phyloP scores from a whole-genome alignment of 2,797 vertebrate genomes.

The Emydoidea blandingii region DNA sequence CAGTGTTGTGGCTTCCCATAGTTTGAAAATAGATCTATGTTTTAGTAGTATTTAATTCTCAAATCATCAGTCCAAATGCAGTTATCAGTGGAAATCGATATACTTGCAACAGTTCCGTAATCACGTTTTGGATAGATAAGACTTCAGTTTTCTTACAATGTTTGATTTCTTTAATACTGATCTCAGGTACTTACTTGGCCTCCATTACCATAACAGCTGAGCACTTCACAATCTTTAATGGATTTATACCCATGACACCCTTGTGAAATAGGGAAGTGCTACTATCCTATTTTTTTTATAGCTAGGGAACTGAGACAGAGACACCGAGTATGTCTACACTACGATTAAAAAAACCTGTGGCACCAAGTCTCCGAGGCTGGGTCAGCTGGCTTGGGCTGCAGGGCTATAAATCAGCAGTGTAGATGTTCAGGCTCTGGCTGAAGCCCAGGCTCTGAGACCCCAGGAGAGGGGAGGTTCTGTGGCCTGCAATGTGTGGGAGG shows the following conservation, averaged over 20 bases:
- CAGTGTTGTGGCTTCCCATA: slow-evolving; percentile 28
- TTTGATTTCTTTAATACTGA: slow-evolving; percentile 5
- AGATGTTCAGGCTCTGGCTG: background rate
- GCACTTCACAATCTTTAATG: slow-evolving; percentile 18
- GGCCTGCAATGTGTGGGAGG: background rate
- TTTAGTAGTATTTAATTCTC: background rate
- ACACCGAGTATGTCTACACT: background rate
- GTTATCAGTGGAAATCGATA: slow-evolving; percentile 52
- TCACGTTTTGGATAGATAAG: slow-evolving; percentile 12
- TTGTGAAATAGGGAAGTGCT: background rate
- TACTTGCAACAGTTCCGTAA: slow-evolving; percentile 31
- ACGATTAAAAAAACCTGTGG: background rate
- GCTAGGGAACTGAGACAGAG: background rate
- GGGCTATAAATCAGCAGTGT: background rate
- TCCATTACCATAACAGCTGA: slow-evolving; percentile 35
- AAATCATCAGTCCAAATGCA: background rate
- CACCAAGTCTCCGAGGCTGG: background rate
- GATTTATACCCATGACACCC: slow-evolving; percentile 26
- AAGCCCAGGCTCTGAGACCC: background rate
- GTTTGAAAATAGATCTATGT: background rate
- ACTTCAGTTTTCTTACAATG: slow-evolving; percentile 36
- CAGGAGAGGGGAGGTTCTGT: background rate
- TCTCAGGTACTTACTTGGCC: background rate
- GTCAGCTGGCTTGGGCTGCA: background rate
- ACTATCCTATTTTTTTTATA: background rate